Evolutionary conservation across 2,113 vertebrate genomes (phyloP), one percentile per base, ranked within the genome.

Genomic region (Strigops habroptila): DNA sequence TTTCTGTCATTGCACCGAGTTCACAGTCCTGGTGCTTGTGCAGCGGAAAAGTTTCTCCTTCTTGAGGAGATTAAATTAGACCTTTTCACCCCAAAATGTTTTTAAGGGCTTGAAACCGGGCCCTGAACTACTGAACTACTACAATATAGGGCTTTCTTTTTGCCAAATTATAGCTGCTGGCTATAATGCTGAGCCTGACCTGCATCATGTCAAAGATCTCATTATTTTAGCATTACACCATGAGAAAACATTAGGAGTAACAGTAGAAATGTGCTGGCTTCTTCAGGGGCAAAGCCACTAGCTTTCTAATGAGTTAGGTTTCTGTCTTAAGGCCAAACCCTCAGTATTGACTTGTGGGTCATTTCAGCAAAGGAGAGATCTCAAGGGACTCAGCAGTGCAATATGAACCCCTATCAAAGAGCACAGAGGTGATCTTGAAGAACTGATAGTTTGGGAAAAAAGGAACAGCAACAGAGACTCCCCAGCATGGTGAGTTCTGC

Each of bases 1-100:
- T 24, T 75, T 46, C 69, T 83, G 44, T 25, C 3, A 0, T 7
- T 31, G 37, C 41, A 5, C 23, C 0, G 0, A 71, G 30, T 2
- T 64, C 87, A 18, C 22, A 12, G 46, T 35, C 71, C 41, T 4
- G 5, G 2, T 10, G 46, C 64, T 31, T 8, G 22, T 9, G 25
- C 57, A 25, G 6, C 0, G 2, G 24, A 11, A 65, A 59, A 64
- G 14, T 14, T 64, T 19, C 43, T 70, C 41, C 46, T 70, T 14
- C 64, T 22, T 2, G 2, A 71, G n/a, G 10, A 43, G 44, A 69
- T 76, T 31, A 35, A 27, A 82, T 39, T 7, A 37, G 28, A 79
- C 57, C 25, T 86, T 64, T 55, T 78, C 33, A 49, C 37, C 52
- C 62, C 19, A 4, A 60, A 25, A 76, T 23, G 9, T 80, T 80